Evolutionary conservation across 2,797 vertebrate genomes (phyloP), one percentile per base, ranked within the genome.

Genomic region (Halcyon smyrnensis): DNA sequence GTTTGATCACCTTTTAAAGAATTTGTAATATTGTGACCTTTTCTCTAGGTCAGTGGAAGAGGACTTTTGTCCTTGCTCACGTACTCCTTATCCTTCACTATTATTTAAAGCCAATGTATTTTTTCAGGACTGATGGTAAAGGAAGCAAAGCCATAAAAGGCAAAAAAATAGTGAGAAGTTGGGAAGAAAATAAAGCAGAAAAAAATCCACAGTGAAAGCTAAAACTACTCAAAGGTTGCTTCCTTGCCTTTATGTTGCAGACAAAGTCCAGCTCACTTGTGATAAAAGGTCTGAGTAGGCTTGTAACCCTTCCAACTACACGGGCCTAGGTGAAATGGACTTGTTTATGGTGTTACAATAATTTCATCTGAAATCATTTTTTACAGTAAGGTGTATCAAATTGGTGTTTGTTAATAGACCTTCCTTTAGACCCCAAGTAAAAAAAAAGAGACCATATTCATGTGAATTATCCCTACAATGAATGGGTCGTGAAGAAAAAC

Each of bases 1-100:
- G 57, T 95, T 74, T 93, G 92, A 96, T 89, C 62, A 90, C 36
- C n/a, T 82, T 85, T 92, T 85, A 73, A 92, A 88, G 50, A 18
- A 74, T 32, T 12, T 60, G 41, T 69, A 92, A 63, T 74, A 69
- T 63, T 91, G 36, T 76, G 41, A 79, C 25, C 39, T 16, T 70
- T 87, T 79, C 60, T 85, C 9, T 69, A 81, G 83, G 68, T 84
- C 89, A 75, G 74, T 84, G 48, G 63, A 93, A 88, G 54, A 68
- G 25, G 34, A 84, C 64, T 60, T 60, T 39, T 74, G 34, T 69
- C 70, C 65, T 71, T 87, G 71, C 14, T 83, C 8, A 23, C 57
- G 30, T 37, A 7, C 21, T 48, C 68, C 65, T 88, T 90, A 78
- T 56, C 21, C 27, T 80, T 75, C 34, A 23, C 32, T 53, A 3